phyloP scores from a whole-genome alignment of 2,113 vertebrate genomes.

The Ophiodon elongatus region DNA sequence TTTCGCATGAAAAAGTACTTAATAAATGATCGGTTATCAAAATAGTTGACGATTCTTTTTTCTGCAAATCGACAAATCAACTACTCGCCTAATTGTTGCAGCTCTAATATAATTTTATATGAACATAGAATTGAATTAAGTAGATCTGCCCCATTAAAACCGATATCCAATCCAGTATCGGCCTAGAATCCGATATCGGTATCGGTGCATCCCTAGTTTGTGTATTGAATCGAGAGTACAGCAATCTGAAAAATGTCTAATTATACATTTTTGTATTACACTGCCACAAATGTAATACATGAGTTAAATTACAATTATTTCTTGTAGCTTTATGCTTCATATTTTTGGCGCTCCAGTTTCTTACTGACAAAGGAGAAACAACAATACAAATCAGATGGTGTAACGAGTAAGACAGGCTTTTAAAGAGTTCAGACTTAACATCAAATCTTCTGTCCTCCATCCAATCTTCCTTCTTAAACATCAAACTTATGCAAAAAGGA shows the following conservation, averaged over 20 bases:
- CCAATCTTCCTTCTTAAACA: constrained; percentile 63
- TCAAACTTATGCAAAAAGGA: constrained; percentile 73
- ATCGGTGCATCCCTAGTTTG: neutral
- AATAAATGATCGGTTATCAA: neutral
- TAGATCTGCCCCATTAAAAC: neutral
- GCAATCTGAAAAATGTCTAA: neutral
- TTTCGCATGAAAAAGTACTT: no score
- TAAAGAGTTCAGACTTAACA: constrained; percentile 52
- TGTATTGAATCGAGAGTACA: neutral
- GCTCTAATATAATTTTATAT: neutral
- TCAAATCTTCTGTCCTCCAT: constrained; percentile 46
- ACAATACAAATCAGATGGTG: constrained; percentile 44
- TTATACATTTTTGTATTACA: neutral
- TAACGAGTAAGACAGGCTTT: constrained; percentile 39
- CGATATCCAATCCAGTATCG: neutral
- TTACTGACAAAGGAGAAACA: constrained; percentile 37
- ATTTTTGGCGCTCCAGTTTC: constrained; percentile 43
- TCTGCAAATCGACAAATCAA: neutral
- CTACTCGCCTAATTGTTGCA: neutral
- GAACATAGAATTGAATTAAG: neutral
- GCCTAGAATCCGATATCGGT: no score
- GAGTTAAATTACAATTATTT: constrained; percentile 15
- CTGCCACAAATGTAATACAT: constrained; percentile 21
- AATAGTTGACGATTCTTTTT: neutral
- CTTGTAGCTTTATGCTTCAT: constrained; percentile 13